phyloP scores from a whole-genome alignment of 92 coral and sea anemone species.

The Epizoanthus stellaris region DNA sequence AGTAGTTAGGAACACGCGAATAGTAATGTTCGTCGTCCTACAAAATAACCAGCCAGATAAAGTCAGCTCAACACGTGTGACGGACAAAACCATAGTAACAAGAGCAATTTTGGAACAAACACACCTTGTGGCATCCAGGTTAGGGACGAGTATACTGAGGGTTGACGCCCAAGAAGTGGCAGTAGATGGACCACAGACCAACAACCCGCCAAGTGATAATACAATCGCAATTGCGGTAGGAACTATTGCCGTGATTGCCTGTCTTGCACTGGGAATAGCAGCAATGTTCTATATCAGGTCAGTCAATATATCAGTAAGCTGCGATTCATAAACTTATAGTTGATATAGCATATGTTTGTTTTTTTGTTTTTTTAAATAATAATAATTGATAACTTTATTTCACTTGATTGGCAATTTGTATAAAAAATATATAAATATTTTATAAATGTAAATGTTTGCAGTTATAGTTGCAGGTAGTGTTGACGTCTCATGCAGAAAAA shows the following conservation, averaged over 20 bases:
- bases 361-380: too few relatives aligned
- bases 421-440: too few relatives aligned
- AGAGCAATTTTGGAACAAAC: background rate
- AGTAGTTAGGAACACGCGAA: background rate
- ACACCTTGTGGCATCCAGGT: background rate
- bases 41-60: background rate
- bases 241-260: conserved; percentile 14
- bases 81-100: background rate
- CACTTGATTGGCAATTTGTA: too few relatives aligned
- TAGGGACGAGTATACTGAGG: background rate
- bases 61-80: background rate
- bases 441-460: too few relatives aligned
- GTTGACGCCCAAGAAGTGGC: background rate
- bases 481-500: too few relatives aligned
- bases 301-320: background rate
- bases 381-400: too few relatives aligned
- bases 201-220: background rate
- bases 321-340: too few relatives aligned
- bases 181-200: background rate
- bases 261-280: conserved; percentile 3
- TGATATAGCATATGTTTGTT: too few relatives aligned
- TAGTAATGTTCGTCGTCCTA: conserved; percentile 17
- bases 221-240: conserved; percentile 14
- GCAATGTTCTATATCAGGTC: conserved; percentile 24
- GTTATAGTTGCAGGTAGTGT: background rate